These are phyloP conservation scores for Tupiocoris notatus DNA, from an alignment of 2,888 invertebrate species.

Conservation along the genomic window DNA sequence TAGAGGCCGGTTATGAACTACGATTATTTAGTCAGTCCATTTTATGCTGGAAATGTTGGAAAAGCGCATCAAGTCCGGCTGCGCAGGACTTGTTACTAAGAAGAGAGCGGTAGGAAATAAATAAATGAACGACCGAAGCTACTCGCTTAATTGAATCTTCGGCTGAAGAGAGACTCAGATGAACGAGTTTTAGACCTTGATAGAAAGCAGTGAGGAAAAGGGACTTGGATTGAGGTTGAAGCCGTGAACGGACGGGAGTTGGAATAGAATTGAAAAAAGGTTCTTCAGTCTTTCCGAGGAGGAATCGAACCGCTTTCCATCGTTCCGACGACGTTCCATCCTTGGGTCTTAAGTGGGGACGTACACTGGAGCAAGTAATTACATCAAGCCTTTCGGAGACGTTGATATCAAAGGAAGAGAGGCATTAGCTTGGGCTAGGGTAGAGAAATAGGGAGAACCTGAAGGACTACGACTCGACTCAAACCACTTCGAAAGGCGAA, in stretches of 20 bases:
- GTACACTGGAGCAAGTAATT: constrained; percentile 37
- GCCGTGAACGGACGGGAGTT: background rate
- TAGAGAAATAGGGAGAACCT: no score
- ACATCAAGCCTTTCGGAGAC: constrained; percentile 35
- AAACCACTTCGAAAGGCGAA: background rate
- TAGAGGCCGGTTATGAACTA: no score
- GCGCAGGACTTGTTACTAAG: background rate
- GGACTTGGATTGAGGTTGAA: background rate
- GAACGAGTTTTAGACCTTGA: background rate
- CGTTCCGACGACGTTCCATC: background rate
- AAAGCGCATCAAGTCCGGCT: background rate
- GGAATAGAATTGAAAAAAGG: constrained; percentile 4
- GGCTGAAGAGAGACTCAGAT: constrained; percentile 5
- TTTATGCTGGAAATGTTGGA: background rate
- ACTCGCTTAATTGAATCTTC: constrained; percentile 30
- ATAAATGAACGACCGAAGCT: constrained; percentile 27
- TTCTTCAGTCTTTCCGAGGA: background rate
- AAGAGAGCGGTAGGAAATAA: constrained; percentile 3
- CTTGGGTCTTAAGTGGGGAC: constrained; percentile 10
- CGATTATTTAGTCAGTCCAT: background rate
- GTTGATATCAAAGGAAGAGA: constrained; percentile 38
- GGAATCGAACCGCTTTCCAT: constrained; percentile 26
- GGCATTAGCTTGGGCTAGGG: constrained; percentile 22
- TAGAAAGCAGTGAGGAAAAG: constrained; percentile 2
- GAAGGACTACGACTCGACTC: background rate